Evolutionary conservation across 2,113 vertebrate genomes (phyloP).

Genomic region (Neodon shergylaensis): DNA sequence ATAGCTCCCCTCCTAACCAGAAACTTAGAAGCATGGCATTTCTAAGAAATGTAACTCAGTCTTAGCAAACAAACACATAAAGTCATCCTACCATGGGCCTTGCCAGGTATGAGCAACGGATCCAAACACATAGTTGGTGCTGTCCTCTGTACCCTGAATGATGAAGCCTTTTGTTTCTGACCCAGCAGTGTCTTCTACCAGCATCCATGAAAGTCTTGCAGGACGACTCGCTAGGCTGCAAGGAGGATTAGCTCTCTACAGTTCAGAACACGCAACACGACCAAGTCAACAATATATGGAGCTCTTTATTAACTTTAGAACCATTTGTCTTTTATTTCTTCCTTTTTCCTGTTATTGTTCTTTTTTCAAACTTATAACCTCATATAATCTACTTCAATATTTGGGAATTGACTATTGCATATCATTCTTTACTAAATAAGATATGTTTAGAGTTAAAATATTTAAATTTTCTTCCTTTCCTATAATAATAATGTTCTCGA

Average conservation of each 20-base stretch:
- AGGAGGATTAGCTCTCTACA: not conserved
- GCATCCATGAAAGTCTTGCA: not conserved
- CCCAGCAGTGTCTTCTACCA: not conserved
- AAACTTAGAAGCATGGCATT: not conserved
- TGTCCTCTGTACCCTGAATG: not conserved
- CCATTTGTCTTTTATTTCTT: not conserved
- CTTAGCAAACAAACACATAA: not conserved
- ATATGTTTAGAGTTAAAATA: not conserved
- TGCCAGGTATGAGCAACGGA: not conserved
- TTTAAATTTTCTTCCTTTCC: constrained; percentile 15
- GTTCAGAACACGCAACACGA: not conserved
- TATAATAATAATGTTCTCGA: not conserved
- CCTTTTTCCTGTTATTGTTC: not conserved
- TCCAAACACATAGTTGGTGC: not conserved
- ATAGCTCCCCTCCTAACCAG: not conserved
- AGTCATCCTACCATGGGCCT: not conserved
- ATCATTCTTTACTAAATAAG: not conserved
- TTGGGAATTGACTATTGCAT: not conserved
- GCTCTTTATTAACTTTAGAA: constrained; percentile 22
- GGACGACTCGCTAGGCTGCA: not conserved
- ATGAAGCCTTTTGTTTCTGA: constrained; percentile 18
- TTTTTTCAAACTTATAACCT: not conserved
- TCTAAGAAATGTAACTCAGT: not conserved
- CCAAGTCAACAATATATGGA: not conserved
- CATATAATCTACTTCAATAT: not conserved